Conservation (phyloP, 2,888 invertebrate genomes). For the Brachypalpus laphriformis region DNA sequence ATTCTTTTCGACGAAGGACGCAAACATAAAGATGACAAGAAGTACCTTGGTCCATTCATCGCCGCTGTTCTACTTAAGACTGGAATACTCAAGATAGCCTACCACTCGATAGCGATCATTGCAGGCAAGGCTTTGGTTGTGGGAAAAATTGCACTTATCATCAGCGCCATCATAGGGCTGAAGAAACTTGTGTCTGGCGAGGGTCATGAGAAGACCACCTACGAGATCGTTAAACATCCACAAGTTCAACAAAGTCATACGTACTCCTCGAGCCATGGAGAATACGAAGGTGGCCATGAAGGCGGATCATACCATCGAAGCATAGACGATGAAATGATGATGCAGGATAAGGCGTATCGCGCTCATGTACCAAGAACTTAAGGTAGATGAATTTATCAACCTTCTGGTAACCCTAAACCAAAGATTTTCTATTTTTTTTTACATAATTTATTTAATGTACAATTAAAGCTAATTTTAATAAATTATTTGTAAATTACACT, state of each 20-base stretch:
- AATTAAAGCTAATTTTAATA: conserved; percentile 60
- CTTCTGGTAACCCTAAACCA: conserved; percentile 74
- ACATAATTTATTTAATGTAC: conserved; percentile 67
- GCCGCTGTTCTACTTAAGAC: conserved; percentile 89
- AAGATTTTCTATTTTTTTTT: conserved; percentile 76
- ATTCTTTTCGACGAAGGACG: conserved; percentile 83
- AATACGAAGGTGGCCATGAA: conserved; percentile 85
- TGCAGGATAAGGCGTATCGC: conserved; percentile 86
- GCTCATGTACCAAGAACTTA: conserved; percentile 82
- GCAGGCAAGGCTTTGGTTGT: conserved; percentile 92
- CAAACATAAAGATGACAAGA: conserved; percentile 85
- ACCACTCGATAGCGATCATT: conserved; percentile 89
- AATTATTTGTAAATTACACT: conserved; percentile 55
- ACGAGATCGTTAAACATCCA: conserved; percentile 94
- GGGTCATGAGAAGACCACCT: conserved; percentile 90
- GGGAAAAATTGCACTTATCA: conserved; percentile 91
- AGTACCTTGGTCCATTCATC: conserved; percentile 87
- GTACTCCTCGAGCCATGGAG: conserved; percentile 88
- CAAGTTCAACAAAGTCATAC: conserved; percentile 90
- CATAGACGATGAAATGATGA: conserved; percentile 85
- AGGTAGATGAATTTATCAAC: too few species aligned
- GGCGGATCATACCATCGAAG: conserved; percentile 85
- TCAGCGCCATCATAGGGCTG: conserved; percentile 90
- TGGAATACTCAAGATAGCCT: conserved; percentile 89
- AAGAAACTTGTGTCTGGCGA: conserved; percentile 90